These are phyloP conservation scores for Actinopyga echinites DNA, from an alignment of 53 echinoderm and acorn worm species.

Conservation along the genomic window DNA sequence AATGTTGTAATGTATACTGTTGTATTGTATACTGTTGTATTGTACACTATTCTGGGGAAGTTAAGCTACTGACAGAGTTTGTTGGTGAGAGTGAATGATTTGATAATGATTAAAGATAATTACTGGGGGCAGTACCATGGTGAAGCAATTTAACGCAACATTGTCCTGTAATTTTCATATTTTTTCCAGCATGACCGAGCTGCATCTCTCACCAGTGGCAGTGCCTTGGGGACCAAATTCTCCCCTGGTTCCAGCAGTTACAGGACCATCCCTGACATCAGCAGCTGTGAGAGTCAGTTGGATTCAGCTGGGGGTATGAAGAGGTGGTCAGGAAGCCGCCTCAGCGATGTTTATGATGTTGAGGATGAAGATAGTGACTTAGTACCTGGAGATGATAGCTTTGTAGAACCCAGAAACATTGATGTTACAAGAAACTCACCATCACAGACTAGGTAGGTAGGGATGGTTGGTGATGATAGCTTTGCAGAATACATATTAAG, in stretches of 20 bases:
- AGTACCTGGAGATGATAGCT: slow-evolving; percentile 85
- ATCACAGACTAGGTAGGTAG: neutral
- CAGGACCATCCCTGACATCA: slow-evolving; percentile 69
- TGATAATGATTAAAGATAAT: no score
- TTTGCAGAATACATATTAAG: neutral
- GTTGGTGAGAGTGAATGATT: no score
- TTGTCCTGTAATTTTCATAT: no score
- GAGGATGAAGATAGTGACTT: slow-evolving; percentile 78
- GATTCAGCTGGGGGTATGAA: slow-evolving; percentile 87
- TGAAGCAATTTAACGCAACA: no score
- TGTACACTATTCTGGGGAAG: no score
- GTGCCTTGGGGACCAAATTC: neutral
- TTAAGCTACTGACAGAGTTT: no score
- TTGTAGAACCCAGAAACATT: slow-evolving; percentile 58
- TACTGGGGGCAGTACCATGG: no score
- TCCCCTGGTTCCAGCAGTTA: slow-evolving; percentile 59
- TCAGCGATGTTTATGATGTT: slow-evolving; percentile 38
- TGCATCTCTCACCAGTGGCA: neutral
- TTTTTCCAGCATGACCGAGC: slow-evolving; percentile 5
- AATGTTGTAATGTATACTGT: no score
- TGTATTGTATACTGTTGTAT: no score
- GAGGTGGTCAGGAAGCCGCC: slow-evolving; percentile 25
- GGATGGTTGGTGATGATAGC: neutral
- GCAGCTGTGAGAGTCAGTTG: slow-evolving; percentile 86
- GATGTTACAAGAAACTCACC: slow-evolving; percentile 66